phyloP scores from a whole-genome alignment of 2,888 invertebrate species.

The Amphipoea lucens region DNA sequence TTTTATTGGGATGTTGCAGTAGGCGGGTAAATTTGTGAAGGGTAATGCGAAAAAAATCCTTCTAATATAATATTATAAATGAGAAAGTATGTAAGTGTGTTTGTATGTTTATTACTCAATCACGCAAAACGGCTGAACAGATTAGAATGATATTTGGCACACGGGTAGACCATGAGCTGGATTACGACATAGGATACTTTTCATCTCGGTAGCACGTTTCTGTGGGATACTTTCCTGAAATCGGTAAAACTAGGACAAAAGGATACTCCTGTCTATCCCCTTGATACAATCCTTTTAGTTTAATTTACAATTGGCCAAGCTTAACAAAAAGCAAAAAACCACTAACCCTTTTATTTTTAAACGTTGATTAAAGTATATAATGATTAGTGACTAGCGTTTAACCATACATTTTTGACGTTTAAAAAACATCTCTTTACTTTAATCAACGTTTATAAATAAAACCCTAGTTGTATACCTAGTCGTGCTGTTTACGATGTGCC shows the following conservation, averaged over 20 bases:
- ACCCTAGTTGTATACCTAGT: slow-evolving; percentile 14
- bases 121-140: too few relatives aligned
- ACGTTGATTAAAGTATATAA: background rate
- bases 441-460: background rate
- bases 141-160: too few relatives aligned
- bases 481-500: slow-evolving; percentile 30
- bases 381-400: background rate
- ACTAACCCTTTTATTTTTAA: background rate
- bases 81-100: too few relatives aligned
- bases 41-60: background rate
- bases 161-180: too few relatives aligned
- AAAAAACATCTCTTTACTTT: background rate
- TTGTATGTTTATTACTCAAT: too few relatives aligned
- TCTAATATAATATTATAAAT: too few relatives aligned
- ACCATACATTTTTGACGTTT: background rate
- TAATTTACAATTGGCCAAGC: background rate
- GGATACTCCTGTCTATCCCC: background rate
- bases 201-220: too few relatives aligned
- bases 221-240: too few relatives aligned
- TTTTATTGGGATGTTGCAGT: slow-evolving; percentile 12
- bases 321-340: background rate
- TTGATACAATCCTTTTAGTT: background rate
- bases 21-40: background rate
- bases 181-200: too few relatives aligned
- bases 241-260: background rate